Evolutionary conservation across 1,140 invertebrate genomes (phyloP), one percentile per base, ranked within the genome.

Genomic region (Bilobella aurantiaca): DNA sequence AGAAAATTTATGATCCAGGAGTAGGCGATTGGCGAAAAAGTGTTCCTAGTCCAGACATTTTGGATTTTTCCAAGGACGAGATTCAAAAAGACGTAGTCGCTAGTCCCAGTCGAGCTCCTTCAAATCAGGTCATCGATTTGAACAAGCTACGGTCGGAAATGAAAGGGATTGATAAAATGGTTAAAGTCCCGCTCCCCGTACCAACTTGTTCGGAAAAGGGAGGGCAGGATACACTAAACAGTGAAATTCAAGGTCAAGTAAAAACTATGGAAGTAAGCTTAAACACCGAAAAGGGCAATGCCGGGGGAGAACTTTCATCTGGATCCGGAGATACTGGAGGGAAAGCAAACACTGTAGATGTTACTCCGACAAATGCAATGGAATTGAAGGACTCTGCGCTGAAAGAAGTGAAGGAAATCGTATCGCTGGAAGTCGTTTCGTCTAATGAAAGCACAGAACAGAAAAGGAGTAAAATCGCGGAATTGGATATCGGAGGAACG

Each of bases 111-210:
- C n/a, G n/a, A 14, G 18, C 62, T 16, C 30, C 30, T n/a, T 14
- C 27, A n/a, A 67, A 66, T 57, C 67, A 68, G 65, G 70, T 69
- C 21, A 90, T 89, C 73, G 88, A 91, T 78, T 78, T 91, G 1
- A 89, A 87, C 77, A 86, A 90, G 78, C 90, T 91, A 65, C 78
- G 88, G 69, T 89, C 87, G 0, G 89, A 91, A 75, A 75, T 91
- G 0, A 92, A 91, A 76, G 88, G 88, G 25, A 84, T 90, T 30
- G 83, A 83, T 60, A 85, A 84, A 74, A 80, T 82, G 3, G 78
- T 84, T 0, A 83, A 74, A 63, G n/a, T 30, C 0, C 18, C 63
- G 42, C n/a, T 31, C 25, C 42, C 63, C 3, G 25, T 31, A 30
- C 42, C 58, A 16, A 42, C 27, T 1, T 30, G 53, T 21, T 28